phyloP scores from a whole-genome alignment of 2,797 vertebrate genomes.

The Syngnathus acus region DNA sequence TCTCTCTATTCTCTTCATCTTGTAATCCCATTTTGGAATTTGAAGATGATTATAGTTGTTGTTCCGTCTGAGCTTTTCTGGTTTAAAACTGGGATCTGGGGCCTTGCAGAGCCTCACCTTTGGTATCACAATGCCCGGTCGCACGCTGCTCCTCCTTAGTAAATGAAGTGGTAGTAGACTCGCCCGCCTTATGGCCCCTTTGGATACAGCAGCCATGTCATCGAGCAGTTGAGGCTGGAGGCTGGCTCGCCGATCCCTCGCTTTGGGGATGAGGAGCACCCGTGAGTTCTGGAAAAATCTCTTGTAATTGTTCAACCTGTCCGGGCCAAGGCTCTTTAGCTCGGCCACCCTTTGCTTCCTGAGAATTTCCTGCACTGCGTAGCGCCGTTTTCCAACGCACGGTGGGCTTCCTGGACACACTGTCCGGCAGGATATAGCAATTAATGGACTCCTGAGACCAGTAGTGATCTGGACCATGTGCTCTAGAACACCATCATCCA shows the following conservation, averaged over 20 bases:
- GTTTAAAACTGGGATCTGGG: constrained; percentile 68
- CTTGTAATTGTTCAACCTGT: constrained; percentile 67
- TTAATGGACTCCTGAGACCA: constrained; percentile 74
- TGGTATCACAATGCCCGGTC: constrained; percentile 81
- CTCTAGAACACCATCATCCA: constrained; percentile 81
- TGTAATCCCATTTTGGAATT: constrained; percentile 92
- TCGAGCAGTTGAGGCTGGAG: constrained; percentile 62
- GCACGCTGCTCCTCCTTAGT: constrained; percentile 81
- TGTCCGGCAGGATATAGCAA: constrained; percentile 78
- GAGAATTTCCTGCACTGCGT: constrained; percentile 84
- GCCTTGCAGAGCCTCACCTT: constrained; percentile 84
- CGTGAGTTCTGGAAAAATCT: constrained; percentile 74
- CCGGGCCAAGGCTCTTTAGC: constrained; percentile 60
- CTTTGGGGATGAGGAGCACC: constrained; percentile 62
- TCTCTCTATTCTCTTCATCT: constrained; percentile 79
- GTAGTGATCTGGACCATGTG: constrained; percentile 91
- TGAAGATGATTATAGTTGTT: constrained; percentile 69
- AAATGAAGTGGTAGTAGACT: constrained; percentile 82
- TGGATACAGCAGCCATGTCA: constrained; percentile 40
- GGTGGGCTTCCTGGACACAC: constrained; percentile 83
- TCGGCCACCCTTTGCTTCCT: constrained; percentile 62
- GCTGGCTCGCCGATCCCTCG: constrained; percentile 69
- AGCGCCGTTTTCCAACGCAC: constrained; percentile 78
- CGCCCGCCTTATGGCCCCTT: constrained; percentile 65
- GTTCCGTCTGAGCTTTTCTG: constrained; percentile 54